These are phyloP conservation scores for Danaus melanippus DNA, from an alignment of 1,140 invertebrate species.

Conservation along the genomic window DNA sequence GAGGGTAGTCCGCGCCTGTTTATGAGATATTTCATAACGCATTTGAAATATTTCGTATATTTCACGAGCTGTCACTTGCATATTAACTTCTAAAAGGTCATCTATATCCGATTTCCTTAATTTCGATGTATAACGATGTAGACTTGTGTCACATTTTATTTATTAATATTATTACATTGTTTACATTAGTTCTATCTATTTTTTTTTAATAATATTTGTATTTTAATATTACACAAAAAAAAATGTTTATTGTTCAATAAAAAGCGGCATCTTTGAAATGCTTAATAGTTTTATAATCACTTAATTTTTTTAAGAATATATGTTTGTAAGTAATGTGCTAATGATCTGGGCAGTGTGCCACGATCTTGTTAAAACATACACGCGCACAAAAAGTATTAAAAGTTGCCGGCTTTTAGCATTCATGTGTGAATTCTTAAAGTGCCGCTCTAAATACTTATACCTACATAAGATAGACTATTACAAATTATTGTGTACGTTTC, in stretches of 20 bases:
- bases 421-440: conserved; percentile 44
- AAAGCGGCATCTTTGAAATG: too few relatives aligned
- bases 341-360: conserved; percentile 1
- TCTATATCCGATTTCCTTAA: too few relatives aligned
- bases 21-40: conserved; percentile 68
- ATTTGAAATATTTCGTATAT: conserved; percentile 43
- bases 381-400: conserved; percentile 35
- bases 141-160: too few relatives aligned
- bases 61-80: conserved; percentile 4
- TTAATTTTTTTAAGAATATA: too few relatives aligned
- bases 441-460: conserved; percentile 23
- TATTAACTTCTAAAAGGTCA: too few relatives aligned
- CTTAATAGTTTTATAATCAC: too few relatives aligned
- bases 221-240: too few relatives aligned
- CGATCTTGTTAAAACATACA: conserved; percentile 25
- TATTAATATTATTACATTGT: too few relatives aligned
- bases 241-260: too few relatives aligned
- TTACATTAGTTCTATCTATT: too few relatives aligned
- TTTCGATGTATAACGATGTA: too few relatives aligned
- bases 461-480: conserved; percentile 8
- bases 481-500: conserved; percentile 22
- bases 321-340: conserved; percentile 5
- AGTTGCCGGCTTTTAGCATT: conserved; percentile 39
- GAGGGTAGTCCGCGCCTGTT: conserved; percentile 49
- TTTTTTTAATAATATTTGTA: too few relatives aligned